phyloP scores from a whole-genome alignment of 2,888 invertebrate species.

The Alcis repandata region DNA sequence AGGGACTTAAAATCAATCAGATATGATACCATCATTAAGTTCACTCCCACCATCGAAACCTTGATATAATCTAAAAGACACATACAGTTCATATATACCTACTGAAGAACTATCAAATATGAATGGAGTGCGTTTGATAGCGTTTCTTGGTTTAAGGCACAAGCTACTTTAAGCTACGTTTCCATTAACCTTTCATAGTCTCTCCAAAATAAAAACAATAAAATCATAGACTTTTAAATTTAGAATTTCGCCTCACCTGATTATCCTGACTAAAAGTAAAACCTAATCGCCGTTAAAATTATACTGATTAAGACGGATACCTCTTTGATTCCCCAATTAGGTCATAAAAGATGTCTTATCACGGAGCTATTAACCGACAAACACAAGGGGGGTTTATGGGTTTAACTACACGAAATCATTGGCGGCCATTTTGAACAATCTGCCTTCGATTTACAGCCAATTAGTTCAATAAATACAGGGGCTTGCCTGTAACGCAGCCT shows the following conservation, averaged over 20 bases:
- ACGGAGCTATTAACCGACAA: constrained; percentile 79
- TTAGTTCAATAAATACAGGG: constrained; percentile 80
- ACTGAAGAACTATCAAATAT: too few species aligned
- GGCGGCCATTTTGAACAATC: constrained; percentile 80
- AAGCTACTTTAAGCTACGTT: too few species aligned
- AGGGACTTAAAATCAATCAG: too few species aligned
- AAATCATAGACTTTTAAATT: too few species aligned
- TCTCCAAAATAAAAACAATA: too few species aligned
- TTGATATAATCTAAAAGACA: too few species aligned
- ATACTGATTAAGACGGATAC: constrained; percentile 76
- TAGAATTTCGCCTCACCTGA: constrained; percentile 5
- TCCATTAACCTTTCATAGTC: too few species aligned
- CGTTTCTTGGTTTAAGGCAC: too few species aligned
- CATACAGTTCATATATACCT: too few species aligned
- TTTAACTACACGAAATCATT: constrained; percentile 83
- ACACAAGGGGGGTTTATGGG: constrained; percentile 84
- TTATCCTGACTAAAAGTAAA: constrained; percentile 40
- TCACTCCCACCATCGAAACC: too few species aligned
- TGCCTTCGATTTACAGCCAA: constrained; percentile 81
- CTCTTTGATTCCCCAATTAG: constrained; percentile 76
- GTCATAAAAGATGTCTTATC: constrained; percentile 79
- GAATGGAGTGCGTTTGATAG: too few species aligned
- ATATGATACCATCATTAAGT: too few species aligned
- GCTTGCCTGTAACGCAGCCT: constrained; percentile 64
- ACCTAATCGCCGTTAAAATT: constrained; percentile 80